Evolutionary conservation across 2,888 invertebrate genomes (phyloP), one percentile per base, ranked within the genome.

Genomic region (Lithophane leautieri): DNA sequence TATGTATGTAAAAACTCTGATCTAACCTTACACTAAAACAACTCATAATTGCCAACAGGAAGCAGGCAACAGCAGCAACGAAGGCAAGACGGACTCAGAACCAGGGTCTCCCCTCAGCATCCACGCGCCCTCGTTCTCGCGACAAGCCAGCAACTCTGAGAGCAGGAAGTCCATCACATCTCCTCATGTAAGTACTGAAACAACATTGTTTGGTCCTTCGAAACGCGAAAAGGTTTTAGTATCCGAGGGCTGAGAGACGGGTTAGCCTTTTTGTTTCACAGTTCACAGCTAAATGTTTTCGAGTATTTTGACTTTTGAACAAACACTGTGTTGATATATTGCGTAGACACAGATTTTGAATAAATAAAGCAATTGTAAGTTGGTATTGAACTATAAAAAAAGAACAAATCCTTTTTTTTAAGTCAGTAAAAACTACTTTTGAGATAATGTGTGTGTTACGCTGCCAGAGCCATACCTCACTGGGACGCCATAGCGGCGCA

Each of bases 71-170:
- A 96, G 95, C 82, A 95, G 96, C 67, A 95, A 95, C 73, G 96
- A 96, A 19, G 95, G 93, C 9, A 95, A 94, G 80, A 95, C 96
- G 0, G 96, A 93, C 89, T 96, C 92, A 28, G 97, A 92, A 90
- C 97, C 95, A 0, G 96, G 94, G 0, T 96, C 94, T 0, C 97
- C 96, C 0, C 92, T 95, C 58, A 95, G 94, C 86, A 76, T 93
- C 47, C 93, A 94, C 81, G 93, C 96, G 0, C 96, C 96, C 0
- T 79, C 91, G 19, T 95, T 96, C 88, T 94, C 95, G 0, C 86
- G 96, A 11, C 96, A 96, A 71, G 94, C 94, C 52, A 96, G 96
- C 89, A 94, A 94, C 82, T 91, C 91, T 0, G 95, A 96, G 58
- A 95, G 95, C 81, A 89, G 94, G 81, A 96, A 94, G 83, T 95